These are phyloP conservation scores for Steinernema hermaphroditum DNA, from an alignment of 2,888 invertebrate species.

Conservation along the genomic window DNA sequence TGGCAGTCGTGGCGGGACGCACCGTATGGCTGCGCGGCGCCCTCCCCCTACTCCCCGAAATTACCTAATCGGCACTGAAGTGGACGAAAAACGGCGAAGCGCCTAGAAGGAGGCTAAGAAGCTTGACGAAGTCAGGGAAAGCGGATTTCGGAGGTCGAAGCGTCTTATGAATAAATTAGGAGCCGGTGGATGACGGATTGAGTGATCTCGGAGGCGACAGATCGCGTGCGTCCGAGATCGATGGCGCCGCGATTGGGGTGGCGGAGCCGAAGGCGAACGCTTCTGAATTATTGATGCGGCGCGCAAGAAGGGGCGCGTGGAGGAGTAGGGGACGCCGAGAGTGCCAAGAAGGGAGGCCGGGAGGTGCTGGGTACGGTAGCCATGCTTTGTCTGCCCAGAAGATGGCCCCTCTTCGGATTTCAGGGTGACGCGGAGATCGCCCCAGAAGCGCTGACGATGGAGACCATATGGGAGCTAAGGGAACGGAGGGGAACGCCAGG, in stretches of 20 bases:
- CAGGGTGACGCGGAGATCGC: too few species aligned
- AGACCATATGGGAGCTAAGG: too few species aligned
- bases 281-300: constrained; percentile 22
- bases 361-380: too few species aligned
- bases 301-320: neutral
- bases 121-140: neutral
- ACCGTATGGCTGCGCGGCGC: constrained; percentile 14
- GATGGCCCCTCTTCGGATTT: too few species aligned
- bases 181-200: constrained; percentile 5
- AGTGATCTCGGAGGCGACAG: constrained; percentile 25
- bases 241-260: constrained; percentile 26
- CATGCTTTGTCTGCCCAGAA: too few species aligned
- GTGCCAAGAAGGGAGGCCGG: neutral
- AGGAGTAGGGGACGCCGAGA: too few species aligned
- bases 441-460: too few species aligned
- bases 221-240: constrained; percentile 27
- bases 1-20: constrained; percentile 7
- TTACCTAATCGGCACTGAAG: constrained; percentile 22
- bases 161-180: constrained; percentile 28
- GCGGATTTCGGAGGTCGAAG: constrained; percentile 16
- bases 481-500: too few species aligned
- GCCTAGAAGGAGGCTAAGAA: neutral
- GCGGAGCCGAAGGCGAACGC: constrained; percentile 26
- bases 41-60: constrained; percentile 17
- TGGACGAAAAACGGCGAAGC: neutral